phyloP scores from a whole-genome alignment of 2,888 invertebrate genomes.

The Eudasyphora cyanicolor region DNA sequence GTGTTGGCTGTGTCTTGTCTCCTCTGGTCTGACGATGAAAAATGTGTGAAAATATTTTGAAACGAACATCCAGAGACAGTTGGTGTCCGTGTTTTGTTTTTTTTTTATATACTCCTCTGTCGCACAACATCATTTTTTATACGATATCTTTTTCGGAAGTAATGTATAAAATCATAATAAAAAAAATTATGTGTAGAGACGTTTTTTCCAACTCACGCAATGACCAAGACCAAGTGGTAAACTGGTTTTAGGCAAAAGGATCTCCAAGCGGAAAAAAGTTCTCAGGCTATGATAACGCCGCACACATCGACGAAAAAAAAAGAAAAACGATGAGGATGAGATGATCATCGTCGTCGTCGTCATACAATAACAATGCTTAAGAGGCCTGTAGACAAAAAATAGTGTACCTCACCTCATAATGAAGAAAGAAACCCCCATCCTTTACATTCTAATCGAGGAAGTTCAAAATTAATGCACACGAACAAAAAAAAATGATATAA shows the following conservation, averaged over 20 bases:
- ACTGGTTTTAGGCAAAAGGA: conserved; percentile 67
- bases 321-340: conserved; percentile 43
- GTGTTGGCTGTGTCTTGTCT: conserved; percentile 55
- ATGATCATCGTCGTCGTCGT: conserved; percentile 30
- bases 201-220: conserved; percentile 53
- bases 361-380: conserved; percentile 43
- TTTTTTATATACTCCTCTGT: conserved; percentile 31
- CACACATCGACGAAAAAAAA: no score
- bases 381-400: conserved; percentile 54
- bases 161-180: conserved; percentile 45
- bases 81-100: no score
- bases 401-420: conserved; percentile 38
- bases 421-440: conserved; percentile 64
- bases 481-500: conserved; percentile 48
- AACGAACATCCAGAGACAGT: conserved; percentile 57
- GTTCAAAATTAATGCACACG: conserved; percentile 58
- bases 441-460: conserved; percentile 63
- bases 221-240: conserved; percentile 68
- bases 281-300: conserved; percentile 80
- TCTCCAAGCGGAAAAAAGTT: conserved; percentile 74
- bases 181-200: conserved; percentile 54
- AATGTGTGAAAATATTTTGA: conserved; percentile 78
- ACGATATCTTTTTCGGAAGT: conserved; percentile 43
- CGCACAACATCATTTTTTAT: conserved; percentile 40
- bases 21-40: conserved; percentile 75